A percentile compares a stretch with the other conserved stretches of the same genome.
phyloP scores from a whole-genome alignment of 2,797 vertebrate genomes.

The Manis pentadactyla region DNA sequence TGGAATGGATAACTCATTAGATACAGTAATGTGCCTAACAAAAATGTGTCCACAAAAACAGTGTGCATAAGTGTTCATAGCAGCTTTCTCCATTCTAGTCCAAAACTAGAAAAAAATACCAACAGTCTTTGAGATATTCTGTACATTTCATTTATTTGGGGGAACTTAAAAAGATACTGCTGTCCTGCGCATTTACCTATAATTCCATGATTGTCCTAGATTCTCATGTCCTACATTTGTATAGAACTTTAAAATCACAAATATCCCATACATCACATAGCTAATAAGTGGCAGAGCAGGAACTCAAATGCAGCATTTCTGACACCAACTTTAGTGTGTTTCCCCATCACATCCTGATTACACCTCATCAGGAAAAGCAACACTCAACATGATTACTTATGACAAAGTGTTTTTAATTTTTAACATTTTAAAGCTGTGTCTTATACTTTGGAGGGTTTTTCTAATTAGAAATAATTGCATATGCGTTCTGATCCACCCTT shows the following conservation, averaged over 20 bases:
- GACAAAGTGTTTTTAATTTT: constrained; percentile 69
- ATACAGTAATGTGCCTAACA: background rate
- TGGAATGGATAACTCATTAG: constrained; percentile 4
- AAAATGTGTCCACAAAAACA: background rate
- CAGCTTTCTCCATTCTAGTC: background rate
- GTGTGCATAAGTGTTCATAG: background rate
- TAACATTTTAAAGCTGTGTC: constrained; percentile 57
- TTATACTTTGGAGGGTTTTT: constrained; percentile 65
- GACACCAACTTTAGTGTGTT: constrained; percentile 46
- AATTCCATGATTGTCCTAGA: background rate
- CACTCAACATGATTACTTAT: constrained; percentile 68
- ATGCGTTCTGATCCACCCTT: constrained; percentile 52
- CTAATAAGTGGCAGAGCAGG: constrained; percentile 11
- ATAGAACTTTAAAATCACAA: background rate
- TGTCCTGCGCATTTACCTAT: background rate
- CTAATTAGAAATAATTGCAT: constrained; percentile 77
- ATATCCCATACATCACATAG: background rate
- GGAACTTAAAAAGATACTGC: background rate
- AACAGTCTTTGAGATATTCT: background rate
- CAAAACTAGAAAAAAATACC: background rate
- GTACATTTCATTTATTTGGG: background rate
- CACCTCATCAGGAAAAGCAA: constrained; percentile 74
- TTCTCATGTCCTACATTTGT: background rate
- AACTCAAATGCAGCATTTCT: constrained; percentile 23
- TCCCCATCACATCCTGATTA: constrained; percentile 65